A percentile compares a stretch with the other conserved stretches of the same genome.
Evolutionary conservation across 2,888 invertebrate species (phyloP).

Genomic region (Ophion obscuratus): DNA sequence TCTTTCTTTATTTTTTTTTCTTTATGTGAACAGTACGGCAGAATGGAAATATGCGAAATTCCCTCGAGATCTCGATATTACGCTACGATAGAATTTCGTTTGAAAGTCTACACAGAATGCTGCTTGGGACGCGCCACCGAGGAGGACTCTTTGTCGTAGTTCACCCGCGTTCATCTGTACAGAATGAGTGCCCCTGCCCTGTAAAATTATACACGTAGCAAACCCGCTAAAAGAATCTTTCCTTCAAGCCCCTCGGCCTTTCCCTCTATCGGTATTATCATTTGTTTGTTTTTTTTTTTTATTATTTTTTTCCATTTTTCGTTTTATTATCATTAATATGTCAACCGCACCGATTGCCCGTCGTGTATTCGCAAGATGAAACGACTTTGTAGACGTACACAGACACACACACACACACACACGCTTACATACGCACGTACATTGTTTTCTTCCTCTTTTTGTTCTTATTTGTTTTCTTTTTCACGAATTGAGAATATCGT

Average conservation of each 20-base stretch:
- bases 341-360: conserved; percentile 31
- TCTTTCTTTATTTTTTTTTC: conserved; percentile 4
- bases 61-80: conserved; percentile 50
- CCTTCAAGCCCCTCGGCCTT: conserved; percentile 18
- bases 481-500: conserved; percentile 29
- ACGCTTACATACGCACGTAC: not conserved
- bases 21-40: conserved; percentile 32
- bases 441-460: not conserved
- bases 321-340: not conserved
- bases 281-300: conserved; percentile 11
- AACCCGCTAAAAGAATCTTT: conserved; percentile 37
- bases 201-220: conserved; percentile 67
- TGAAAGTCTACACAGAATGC: conserved; percentile 48
- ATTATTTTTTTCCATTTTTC: not conserved
- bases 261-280: conserved; percentile 21
- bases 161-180: conserved; percentile 60
- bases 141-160: conserved; percentile 51
- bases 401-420: conserved; percentile 10
- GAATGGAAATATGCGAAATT: conserved; percentile 50
- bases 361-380: conserved; percentile 9
- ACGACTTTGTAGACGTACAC: not conserved
- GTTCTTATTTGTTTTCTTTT: not conserved
- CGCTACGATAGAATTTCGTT: conserved; percentile 50
- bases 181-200: conserved; percentile 61
- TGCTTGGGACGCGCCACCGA: conserved; percentile 44